These are phyloP conservation scores for Holothuria scabra DNA, from an alignment of 53 echinoderm and acorn worm species.

Conservation along the genomic window DNA sequence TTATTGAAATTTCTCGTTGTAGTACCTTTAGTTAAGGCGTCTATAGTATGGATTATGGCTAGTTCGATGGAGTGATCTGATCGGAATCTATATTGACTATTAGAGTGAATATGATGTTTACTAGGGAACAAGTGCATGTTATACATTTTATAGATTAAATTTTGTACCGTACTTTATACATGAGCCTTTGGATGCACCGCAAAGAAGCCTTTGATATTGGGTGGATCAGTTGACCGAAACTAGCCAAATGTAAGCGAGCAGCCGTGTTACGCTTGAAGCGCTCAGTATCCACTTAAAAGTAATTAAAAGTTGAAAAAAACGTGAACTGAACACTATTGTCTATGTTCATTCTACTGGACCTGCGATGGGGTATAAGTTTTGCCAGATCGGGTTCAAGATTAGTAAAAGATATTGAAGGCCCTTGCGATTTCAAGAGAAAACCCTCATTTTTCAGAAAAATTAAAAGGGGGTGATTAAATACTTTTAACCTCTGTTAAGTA, in stretches of 20 bases:
- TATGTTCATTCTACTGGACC: neutral
- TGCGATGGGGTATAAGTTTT: neutral
- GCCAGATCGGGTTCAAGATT: neutral
- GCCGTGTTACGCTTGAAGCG: neutral
- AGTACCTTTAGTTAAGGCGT: no score
- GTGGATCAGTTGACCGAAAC: neutral
- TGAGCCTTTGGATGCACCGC: neutral
- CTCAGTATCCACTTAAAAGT: neutral
- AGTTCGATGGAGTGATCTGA: constrained; percentile 1
- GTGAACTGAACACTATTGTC: neutral
- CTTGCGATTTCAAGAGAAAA: neutral
- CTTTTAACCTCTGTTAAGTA: neutral
- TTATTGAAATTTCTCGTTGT: no score
- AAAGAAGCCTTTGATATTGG: constrained; percentile 1
- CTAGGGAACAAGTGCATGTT: neutral
- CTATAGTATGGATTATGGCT: neutral
- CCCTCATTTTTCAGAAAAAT: neutral
- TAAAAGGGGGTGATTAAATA: neutral
- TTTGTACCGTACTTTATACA: neutral
- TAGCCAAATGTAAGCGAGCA: neutral
- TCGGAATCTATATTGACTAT: neutral
- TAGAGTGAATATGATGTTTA: neutral
- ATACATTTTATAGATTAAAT: neutral
- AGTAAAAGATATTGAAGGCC: neutral
- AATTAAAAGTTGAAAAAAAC: neutral